Percentiles rank a stretch among this genome's conserved stretches.
Conservation (phyloP, 30 jellyfish, hydroid and myxozoan species). For the Cassiopea xamachana region DNA sequence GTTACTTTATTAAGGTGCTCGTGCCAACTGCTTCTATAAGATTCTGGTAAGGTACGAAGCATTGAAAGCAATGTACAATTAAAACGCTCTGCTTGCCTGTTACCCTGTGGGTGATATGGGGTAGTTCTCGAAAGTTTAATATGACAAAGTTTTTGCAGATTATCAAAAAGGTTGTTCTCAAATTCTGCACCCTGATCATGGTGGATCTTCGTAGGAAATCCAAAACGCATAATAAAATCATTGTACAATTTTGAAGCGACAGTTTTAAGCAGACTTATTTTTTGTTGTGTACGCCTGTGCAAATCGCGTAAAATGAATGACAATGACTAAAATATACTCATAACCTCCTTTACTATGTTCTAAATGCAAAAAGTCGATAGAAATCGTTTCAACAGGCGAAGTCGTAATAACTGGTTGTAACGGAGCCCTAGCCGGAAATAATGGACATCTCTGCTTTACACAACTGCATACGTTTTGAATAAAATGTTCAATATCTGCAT, state of each 20-base stretch:
- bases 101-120: conserved; percentile 68
- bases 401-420: conserved; percentile 1
- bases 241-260: conserved; percentile 44
- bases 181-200: conserved; percentile 73
- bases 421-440: conserved; percentile 13
- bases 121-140: conserved; percentile 46
- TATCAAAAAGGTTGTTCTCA: conserved; percentile 48
- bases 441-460: conserved; percentile 30
- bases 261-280: conserved; percentile 42
- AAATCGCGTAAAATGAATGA: conserved; percentile 52
- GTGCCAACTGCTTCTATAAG: conserved; percentile 55
- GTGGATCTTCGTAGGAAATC: conserved; percentile 30
- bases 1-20: conserved; percentile 53
- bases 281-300: conserved; percentile 63
- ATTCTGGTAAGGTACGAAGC: conserved; percentile 56
- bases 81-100: conserved; percentile 55
- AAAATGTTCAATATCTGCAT: conserved; percentile 24
- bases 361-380: conserved; percentile 50
- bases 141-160: conserved; percentile 30
- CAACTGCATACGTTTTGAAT: conserved; percentile 29
- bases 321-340: conserved; percentile 62
- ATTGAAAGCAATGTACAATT: conserved; percentile 42
- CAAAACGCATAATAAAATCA: conserved; percentile 54
- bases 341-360: conserved; percentile 60
- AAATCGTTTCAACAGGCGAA: conserved; percentile 33